A percentile compares a stretch with the other conserved stretches of the same genome.
phyloP scores from a whole-genome alignment of 2,113 vertebrate genomes.

The Myotis brandtii region DNA sequence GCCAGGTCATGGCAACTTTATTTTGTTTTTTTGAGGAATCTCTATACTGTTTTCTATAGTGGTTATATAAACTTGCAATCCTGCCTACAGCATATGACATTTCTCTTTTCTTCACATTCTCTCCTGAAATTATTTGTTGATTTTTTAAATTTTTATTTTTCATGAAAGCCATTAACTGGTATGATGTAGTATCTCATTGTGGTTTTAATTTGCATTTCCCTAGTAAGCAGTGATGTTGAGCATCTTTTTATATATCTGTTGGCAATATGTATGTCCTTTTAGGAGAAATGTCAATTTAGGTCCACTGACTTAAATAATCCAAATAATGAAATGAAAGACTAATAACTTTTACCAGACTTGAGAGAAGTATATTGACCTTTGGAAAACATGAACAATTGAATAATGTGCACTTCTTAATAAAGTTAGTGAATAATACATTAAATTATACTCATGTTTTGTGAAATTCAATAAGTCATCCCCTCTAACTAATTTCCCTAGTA shows the following conservation, averaged over 20 bases:
- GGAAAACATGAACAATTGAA: slow-evolving; percentile 11
- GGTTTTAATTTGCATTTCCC: background rate
- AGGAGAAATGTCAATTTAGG: background rate
- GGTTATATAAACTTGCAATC: background rate
- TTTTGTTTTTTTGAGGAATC: background rate
- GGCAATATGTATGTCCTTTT: background rate
- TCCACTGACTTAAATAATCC: background rate
- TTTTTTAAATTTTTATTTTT: background rate
- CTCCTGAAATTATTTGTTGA: background rate
- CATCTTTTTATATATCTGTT: background rate
- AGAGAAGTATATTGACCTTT: slow-evolving; percentile 21
- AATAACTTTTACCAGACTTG: background rate
- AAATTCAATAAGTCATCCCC: slow-evolving; percentile 55
- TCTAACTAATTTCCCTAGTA: slow-evolving; percentile 63
- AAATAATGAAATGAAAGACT: background rate
- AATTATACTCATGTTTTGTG: slow-evolving; percentile 45
- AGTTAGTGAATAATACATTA: slow-evolving; percentile 51
- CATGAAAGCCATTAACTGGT: background rate
- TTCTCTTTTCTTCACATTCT: background rate
- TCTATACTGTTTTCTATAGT: background rate
- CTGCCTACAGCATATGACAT: background rate
- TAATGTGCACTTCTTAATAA: slow-evolving; percentile 34
- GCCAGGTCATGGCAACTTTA: background rate
- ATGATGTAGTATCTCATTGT: background rate
- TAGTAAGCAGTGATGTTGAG: background rate